Evolutionary conservation across 1,140 invertebrate genomes (phyloP).

Genomic region (Ephestia elutella): DNA sequence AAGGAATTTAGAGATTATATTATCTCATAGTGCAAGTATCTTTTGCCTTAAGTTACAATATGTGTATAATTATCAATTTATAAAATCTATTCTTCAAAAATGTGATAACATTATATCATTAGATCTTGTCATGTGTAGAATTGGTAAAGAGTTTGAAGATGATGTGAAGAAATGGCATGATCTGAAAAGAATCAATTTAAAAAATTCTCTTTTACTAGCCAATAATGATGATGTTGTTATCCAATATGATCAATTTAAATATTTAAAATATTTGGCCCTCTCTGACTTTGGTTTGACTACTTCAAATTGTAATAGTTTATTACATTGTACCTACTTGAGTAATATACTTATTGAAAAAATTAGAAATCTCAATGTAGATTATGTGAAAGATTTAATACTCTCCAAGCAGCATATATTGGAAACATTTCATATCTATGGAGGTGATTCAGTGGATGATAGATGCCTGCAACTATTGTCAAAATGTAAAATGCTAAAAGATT

Average conservation of each 20-base stretch:
- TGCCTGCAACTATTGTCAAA: constrained; percentile 48
- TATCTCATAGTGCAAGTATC: constrained; percentile 43
- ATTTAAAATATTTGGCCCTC: constrained; percentile 51
- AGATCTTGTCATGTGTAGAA: constrained; percentile 59
- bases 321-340: constrained; percentile 49
- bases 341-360: constrained; percentile 68
- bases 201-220: constrained; percentile 47
- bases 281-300: constrained; percentile 64
- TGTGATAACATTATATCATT: constrained; percentile 54
- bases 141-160: constrained; percentile 51
- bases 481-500: constrained; percentile 48
- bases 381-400: constrained; percentile 47
- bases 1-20: constrained; percentile 48
- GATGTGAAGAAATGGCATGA: constrained; percentile 51
- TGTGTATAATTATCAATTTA: constrained; percentile 51
- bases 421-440: constrained; percentile 61
- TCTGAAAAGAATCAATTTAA: constrained; percentile 55
- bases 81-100: constrained; percentile 46
- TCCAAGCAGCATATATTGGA: constrained; percentile 45
- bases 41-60: constrained; percentile 56
- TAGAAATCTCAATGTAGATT: constrained; percentile 46
- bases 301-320: constrained; percentile 49
- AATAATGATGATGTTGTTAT: constrained; percentile 41
- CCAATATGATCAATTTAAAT: constrained; percentile 48
- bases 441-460: constrained; percentile 50